Base-by-base conservation (phyloP, 2,888 invertebrate genomes). In the Ditula angustiorana region DNA sequence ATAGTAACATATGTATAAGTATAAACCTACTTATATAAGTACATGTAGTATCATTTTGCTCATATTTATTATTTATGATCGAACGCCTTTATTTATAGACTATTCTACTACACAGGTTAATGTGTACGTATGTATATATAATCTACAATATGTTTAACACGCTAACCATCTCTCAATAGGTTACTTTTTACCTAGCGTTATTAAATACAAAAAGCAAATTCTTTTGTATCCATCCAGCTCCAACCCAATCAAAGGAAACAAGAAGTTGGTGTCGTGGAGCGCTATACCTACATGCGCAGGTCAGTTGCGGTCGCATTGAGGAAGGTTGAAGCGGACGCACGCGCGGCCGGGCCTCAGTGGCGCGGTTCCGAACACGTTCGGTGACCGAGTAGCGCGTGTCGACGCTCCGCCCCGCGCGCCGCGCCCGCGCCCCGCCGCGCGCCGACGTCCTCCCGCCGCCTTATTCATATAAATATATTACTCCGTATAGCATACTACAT, bases 351-450 rank as follows among this genome's bases (percentile, higher is more conserved):
- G 92, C 91, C 88, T 88, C 88, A 77, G 37, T 65, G 87, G 86
- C 74, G 76, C 76, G 91, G 88, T 90, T 91, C 76, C 90, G 81
- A 83, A 82, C 41, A 8, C 92, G 92, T 90, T 91, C 92, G 89
- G 83, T 87, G 91, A 90, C 90, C 90, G 89, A 82, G 83, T 83
- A 81, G 90, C 94, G 93, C 94, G 94, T 94, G 94, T 93, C 87
- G 86, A 79, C 81, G 74, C 82, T 77, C 80, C 82, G 77, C 80
- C 81, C 86, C 85, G 78, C 84, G 72, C 82, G 66, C 80, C 80
- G 55, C 85, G 58, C 71, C 73, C 58, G 23, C 13, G 0, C 73
- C 58, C 71, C 66, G 69, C 67, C 70, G 63, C 76, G 73, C 70
- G 67, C 70, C 67, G 75, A 72, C 78, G 78, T 82, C 81, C 82